These are phyloP conservation scores for Halictus quadricinctus DNA, from an alignment of 2,888 invertebrate species.

Conservation along the genomic window DNA sequence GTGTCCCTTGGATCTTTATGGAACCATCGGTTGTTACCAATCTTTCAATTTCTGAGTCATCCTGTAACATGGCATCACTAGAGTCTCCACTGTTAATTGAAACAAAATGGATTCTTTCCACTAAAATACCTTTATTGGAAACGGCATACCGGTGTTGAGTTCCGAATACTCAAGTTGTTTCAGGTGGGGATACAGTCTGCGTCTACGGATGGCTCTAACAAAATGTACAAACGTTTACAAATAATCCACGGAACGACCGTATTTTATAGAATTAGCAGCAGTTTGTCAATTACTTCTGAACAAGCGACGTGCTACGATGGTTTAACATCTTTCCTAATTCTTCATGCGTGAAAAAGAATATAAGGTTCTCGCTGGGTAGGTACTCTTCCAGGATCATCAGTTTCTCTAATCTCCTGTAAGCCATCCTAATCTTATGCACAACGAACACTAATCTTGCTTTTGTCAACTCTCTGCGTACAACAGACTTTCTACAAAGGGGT, in stretches of 20 bases:
- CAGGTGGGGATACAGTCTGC: slow-evolving; percentile 85
- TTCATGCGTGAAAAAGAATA: slow-evolving; percentile 87
- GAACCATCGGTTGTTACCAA: background rate
- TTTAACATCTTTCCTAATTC: slow-evolving; percentile 86
- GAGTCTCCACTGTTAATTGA: too few relatives aligned
- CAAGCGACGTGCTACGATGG: slow-evolving; percentile 68
- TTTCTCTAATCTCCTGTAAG: slow-evolving; percentile 84
- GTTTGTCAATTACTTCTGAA: slow-evolving; percentile 72
- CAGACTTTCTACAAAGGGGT: slow-evolving; percentile 85
- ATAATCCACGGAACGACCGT: background rate
- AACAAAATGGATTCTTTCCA: background rate
- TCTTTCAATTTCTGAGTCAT: background rate
- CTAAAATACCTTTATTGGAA: slow-evolving; percentile 70
- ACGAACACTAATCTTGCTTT: slow-evolving; percentile 85
- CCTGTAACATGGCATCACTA: slow-evolving; percentile 25
- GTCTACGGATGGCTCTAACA: slow-evolving; percentile 87
- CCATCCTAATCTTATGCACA: slow-evolving; percentile 85
- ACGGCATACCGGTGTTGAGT: slow-evolving; percentile 83
- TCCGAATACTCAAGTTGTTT: slow-evolving; percentile 87
- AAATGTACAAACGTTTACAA: background rate
- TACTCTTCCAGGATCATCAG: slow-evolving; percentile 86
- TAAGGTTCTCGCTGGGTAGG: slow-evolving; percentile 86
- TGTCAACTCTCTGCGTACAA: slow-evolving; percentile 87
- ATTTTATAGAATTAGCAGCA: background rate
- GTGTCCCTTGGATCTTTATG: slow-evolving; percentile 84